phyloP scores from a whole-genome alignment of 2,888 invertebrate genomes.

The Micoletzkya japonica region DNA sequence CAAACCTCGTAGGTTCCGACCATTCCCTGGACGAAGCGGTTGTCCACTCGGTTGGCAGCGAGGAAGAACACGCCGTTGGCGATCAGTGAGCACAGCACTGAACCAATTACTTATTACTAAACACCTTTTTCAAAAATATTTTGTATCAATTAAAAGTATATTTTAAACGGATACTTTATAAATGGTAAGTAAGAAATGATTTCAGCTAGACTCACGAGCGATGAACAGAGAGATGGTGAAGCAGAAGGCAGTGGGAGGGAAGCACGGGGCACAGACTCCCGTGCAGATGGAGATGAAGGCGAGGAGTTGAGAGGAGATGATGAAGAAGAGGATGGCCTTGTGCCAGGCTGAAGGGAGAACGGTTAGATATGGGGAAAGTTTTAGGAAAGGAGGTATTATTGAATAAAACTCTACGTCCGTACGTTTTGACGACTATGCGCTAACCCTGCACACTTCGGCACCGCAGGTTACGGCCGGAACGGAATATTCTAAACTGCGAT shows the following conservation, averaged over 20 bases:
- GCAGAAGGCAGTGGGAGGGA: constrained; percentile 55
- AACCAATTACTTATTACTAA: no score
- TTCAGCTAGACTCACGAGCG: constrained; percentile 50
- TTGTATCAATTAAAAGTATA: no score
- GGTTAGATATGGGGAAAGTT: no score
- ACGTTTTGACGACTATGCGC: no score
- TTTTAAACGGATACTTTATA: no score
- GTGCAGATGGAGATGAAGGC: constrained; percentile 60
- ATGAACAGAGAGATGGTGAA: constrained; percentile 59
- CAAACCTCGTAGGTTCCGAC: constrained; percentile 61
- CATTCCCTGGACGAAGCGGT: constrained; percentile 61
- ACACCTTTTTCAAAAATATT: no score
- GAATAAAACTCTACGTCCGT: no score
- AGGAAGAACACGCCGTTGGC: constrained; percentile 61
- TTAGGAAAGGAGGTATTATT: no score
- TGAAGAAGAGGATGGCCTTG: constrained; percentile 62
- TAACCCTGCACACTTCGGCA: no score
- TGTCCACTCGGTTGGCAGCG: constrained; percentile 61
- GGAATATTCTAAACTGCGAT: no score
- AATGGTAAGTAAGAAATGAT: no score
- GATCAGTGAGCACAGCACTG: constrained; percentile 57
- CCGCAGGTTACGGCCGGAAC: no score
- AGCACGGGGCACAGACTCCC: constrained; percentile 59
- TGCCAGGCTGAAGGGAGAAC: constrained; percentile 60
- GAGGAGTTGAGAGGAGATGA: constrained; percentile 54